Evolutionary conservation across 1,140 invertebrate genomes (phyloP).

Genomic region (Bombus ignitus): DNA sequence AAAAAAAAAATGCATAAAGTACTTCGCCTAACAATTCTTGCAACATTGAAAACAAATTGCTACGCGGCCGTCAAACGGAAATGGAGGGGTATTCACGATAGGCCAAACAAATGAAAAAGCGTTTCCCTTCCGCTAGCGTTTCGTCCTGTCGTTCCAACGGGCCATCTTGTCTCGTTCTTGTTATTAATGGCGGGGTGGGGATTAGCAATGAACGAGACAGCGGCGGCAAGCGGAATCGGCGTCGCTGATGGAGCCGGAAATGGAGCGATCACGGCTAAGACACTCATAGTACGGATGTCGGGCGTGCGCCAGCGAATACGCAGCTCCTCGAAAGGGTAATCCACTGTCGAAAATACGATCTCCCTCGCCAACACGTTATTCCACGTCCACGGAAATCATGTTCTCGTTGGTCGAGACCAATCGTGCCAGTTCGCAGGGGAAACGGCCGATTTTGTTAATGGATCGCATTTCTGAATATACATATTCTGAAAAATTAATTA

Average conservation of each 20-base stretch:
- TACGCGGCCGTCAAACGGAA: too few relatives aligned
- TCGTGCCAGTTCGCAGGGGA: slow-evolving; percentile 18
- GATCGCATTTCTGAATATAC: slow-evolving; percentile 19
- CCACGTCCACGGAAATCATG: slow-evolving; percentile 63
- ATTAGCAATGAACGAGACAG: slow-evolving; percentile 59
- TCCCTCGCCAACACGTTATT: slow-evolving; percentile 59
- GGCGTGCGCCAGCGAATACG: slow-evolving; percentile 14
- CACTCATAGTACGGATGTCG: slow-evolving; percentile 46
- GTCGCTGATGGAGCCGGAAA: slow-evolving; percentile 70
- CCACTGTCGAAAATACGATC: slow-evolving; percentile 68
- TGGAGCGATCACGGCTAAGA: slow-evolving; percentile 67
- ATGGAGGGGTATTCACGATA: too few relatives aligned
- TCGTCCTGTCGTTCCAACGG: slow-evolving; percentile 24
- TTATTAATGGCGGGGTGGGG: slow-evolving; percentile 67
- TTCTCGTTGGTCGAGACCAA: slow-evolving; percentile 42
- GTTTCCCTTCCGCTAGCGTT: slow-evolving; percentile 8
- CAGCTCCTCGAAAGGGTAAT: slow-evolving; percentile 63
- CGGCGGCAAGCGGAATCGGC: slow-evolving; percentile 56
- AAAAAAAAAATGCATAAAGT: too few relatives aligned
- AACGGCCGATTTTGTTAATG: slow-evolving; percentile 45
- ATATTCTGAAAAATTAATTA: slow-evolving; percentile 55
- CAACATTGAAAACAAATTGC: too few relatives aligned
- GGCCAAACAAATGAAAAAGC: slow-evolving; percentile 32
- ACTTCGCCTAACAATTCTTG: too few relatives aligned
- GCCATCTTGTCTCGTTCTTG: slow-evolving; percentile 48